These are phyloP conservation scores for Ranitomeya variabilis DNA, from an alignment of 2,113 vertebrate genomes.

Conservation along the genomic window DNA sequence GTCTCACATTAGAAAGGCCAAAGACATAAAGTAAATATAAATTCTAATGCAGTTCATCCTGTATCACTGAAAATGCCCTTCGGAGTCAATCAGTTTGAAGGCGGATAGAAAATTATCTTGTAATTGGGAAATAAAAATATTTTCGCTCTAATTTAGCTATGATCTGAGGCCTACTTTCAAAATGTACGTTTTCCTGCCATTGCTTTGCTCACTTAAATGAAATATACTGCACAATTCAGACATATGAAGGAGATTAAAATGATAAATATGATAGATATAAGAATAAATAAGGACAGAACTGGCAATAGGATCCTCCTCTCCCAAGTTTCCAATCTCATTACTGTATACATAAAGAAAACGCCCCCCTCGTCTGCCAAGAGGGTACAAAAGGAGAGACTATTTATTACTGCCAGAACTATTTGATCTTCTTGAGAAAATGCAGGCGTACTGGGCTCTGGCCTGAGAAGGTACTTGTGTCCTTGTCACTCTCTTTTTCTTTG, in stretches of 20 bases:
- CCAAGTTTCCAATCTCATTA: background rate
- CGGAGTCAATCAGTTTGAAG: conserved; percentile 12
- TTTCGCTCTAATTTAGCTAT: background rate
- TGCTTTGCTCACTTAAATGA: background rate
- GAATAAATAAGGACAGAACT: conserved; percentile 42
- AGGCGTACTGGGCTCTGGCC: conserved; percentile 13
- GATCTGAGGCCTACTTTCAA: background rate
- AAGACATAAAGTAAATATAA: conserved; percentile 40
- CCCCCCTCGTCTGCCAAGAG: conserved; percentile 36
- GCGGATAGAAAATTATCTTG: conserved; percentile 7
- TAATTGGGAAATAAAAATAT: conserved; percentile 32
- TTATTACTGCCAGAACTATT: conserved; percentile 45
- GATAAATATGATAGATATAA: background rate
- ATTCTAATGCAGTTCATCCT: background rate
- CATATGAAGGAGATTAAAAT: background rate
- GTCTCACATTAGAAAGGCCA: conserved; percentile 14
- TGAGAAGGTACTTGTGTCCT: conserved; percentile 47
- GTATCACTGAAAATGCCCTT: conserved; percentile 19
- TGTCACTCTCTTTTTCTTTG: conserved; percentile 33
- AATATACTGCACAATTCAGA: background rate
- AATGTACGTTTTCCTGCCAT: background rate
- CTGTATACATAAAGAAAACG: conserved; percentile 35
- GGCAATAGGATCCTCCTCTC: conserved; percentile 46
- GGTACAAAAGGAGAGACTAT: background rate
- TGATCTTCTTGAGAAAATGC: conserved; percentile 51